A percentile compares a stretch with the other conserved stretches of the same genome.
Evolutionary conservation across 1,140 invertebrate genomes (phyloP).

Genomic region (Orchesella cincta): DNA sequence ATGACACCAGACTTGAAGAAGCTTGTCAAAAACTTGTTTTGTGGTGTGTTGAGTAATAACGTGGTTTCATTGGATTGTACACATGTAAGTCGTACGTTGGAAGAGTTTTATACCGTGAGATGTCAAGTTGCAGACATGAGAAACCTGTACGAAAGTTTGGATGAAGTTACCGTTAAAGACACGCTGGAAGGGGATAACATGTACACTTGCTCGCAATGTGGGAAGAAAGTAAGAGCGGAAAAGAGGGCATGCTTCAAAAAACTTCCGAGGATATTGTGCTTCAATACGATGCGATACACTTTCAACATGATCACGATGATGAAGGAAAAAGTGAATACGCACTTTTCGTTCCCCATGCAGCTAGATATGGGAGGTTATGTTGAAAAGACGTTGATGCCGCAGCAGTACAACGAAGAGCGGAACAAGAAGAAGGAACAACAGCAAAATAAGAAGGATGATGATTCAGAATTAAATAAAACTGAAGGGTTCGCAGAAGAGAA

Average conservation of each 20-base stretch:
- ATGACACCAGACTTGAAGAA: constrained; percentile 84
- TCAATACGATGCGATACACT: constrained; percentile 97
- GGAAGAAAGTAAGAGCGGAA: constrained; percentile 90
- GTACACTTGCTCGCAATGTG: constrained; percentile 94
- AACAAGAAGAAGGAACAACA: constrained; percentile 29
- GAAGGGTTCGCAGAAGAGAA: not conserved
- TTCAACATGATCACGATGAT: constrained; percentile 97
- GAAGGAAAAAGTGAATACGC: constrained; percentile 95
- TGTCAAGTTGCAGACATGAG: constrained; percentile 96
- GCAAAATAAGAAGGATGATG: constrained; percentile 9
- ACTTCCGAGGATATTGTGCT: constrained; percentile 87
- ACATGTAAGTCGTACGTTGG: constrained; percentile 88
- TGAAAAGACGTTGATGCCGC: constrained; percentile 88
- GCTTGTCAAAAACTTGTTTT: constrained; percentile 87
- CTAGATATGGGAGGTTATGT: constrained; percentile 93
- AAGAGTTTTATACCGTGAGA: constrained; percentile 94
- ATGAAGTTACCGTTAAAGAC: constrained; percentile 94
- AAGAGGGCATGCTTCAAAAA: constrained; percentile 93
- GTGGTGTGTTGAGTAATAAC: constrained; percentile 89
- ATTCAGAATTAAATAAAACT: not conserved
- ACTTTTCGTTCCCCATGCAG: constrained; percentile 92
- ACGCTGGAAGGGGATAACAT: constrained; percentile 95
- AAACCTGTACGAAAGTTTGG: constrained; percentile 89
- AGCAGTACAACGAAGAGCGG: constrained; percentile 68
- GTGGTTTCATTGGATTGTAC: constrained; percentile 91